Evolutionary conservation across 2,797 vertebrate genomes (phyloP).

Genomic region (Podarcis siculus): DNA sequence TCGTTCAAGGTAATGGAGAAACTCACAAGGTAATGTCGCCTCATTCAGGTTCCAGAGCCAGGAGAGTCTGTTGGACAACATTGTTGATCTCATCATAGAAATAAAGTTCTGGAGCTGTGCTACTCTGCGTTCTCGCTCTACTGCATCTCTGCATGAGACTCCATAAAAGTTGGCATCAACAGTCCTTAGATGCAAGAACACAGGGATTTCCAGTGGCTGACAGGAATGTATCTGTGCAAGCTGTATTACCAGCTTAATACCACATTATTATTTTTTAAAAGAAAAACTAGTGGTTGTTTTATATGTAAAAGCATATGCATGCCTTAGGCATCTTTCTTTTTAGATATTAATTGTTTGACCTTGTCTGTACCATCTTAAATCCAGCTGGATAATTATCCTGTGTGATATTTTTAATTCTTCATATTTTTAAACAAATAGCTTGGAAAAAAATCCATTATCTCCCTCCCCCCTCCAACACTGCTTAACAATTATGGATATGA

Average conservation of each 20-base stretch:
- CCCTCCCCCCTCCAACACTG: slow-evolving; percentile 43
- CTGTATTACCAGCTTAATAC: neutral
- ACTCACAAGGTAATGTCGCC: too few relatives aligned
- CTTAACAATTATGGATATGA: slow-evolving; percentile 75
- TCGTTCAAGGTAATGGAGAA: too few relatives aligned
- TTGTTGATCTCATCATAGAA: too few relatives aligned
- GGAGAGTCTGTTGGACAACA: too few relatives aligned
- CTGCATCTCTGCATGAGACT: neutral
- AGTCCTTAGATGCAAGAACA: neutral
- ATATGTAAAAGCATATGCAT: neutral
- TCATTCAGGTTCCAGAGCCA: too few relatives aligned
- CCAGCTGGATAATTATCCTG: slow-evolving; percentile 52
- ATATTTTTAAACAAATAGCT: slow-evolving; percentile 47
- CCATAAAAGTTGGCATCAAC: neutral
- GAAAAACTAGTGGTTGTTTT: neutral
- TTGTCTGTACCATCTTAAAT: slow-evolving; percentile 52
- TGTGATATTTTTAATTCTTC: slow-evolving; percentile 44
- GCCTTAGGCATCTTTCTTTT: slow-evolving; percentile 9
- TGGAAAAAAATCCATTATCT: slow-evolving; percentile 67
- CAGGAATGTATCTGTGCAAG: neutral
- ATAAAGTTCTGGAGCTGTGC: too few relatives aligned
- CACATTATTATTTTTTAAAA: neutral
- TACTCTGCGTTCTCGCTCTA: too few relatives aligned
- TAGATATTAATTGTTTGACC: slow-evolving; percentile 49
- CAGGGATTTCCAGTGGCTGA: neutral